Conservation (phyloP, 30 jellyfish, hydroid and myxozoan species). For the Haliclystus octoradiatus region DNA sequence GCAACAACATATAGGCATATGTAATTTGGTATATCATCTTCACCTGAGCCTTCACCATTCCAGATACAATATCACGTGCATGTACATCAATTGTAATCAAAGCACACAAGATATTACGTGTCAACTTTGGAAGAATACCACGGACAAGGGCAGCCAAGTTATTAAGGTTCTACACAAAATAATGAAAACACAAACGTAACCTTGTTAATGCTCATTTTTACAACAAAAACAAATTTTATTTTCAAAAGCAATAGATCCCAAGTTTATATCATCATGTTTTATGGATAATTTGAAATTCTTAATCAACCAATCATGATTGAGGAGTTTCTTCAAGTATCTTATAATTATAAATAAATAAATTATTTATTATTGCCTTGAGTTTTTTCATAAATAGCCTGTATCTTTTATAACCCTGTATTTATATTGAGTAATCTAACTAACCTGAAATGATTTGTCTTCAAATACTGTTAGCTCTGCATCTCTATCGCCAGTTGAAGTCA, state of each 20-base stretch:
- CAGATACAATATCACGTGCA: conserved; percentile 89
- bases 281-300: too few species aligned
- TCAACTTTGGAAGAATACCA: conserved; percentile 76
- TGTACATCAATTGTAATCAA: conserved; percentile 95
- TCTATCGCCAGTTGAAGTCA: conserved; percentile 45
- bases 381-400: too few species aligned
- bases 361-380: too few species aligned
- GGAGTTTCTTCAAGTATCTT: background rate
- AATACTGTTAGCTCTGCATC: conserved; percentile 37
- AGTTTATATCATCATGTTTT: background rate
- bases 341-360: background rate
- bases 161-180: conserved; percentile 38
- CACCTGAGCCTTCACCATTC: conserved; percentile 82
- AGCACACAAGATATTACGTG: conserved; percentile 85
- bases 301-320: too few species aligned
- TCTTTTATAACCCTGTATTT: too few species aligned
- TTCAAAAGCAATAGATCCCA: background rate
- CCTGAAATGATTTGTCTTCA: conserved; percentile 76
- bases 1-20: too few species aligned
- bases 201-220: too few species aligned
- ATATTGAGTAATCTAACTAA: too few species aligned
- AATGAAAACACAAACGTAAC: background rate
- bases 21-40: too few species aligned
- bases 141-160: conserved; percentile 94
- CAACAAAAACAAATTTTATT: background rate